Evolutionary conservation across 1,140 invertebrate genomes (phyloP).

Genomic region (Sitobion miscanthi): DNA sequence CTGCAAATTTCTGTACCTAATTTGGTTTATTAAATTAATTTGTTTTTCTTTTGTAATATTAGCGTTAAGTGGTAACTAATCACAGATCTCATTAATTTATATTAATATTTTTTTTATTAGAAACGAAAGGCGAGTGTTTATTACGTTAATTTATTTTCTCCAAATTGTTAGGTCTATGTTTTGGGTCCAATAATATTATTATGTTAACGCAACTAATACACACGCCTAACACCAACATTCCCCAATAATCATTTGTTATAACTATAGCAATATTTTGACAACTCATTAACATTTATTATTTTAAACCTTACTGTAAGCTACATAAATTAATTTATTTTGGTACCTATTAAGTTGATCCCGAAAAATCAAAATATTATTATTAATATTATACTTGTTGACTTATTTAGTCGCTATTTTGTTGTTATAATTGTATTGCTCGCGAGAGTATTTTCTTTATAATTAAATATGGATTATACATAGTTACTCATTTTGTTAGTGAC

Average conservation of each 20-base stretch:
- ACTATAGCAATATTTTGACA: conserved; percentile 38
- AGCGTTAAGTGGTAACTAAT: conserved; percentile 53
- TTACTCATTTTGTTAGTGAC: conserved; percentile 56
- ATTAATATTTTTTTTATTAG: conserved; percentile 40
- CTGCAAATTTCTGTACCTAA: conserved; percentile 49
- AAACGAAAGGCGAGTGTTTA: conserved; percentile 35
- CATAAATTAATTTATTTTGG: conserved; percentile 53
- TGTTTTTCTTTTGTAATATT: conserved; percentile 51
- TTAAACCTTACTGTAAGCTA: conserved; percentile 35
- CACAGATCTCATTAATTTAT: conserved; percentile 55
- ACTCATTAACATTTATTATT: conserved; percentile 26
- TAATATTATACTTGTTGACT: conserved; percentile 55
- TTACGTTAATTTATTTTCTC: conserved; percentile 43
- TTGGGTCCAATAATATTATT: conserved; percentile 54
- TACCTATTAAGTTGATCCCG: conserved; percentile 43
- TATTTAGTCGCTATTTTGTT: conserved; percentile 55
- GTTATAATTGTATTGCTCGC: conserved; percentile 50
- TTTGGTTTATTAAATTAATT: conserved; percentile 36
- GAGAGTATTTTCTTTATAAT: conserved; percentile 46
- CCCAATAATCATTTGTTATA: conserved; percentile 31
- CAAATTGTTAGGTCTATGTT: conserved; percentile 56
- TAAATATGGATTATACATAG: conserved; percentile 53
- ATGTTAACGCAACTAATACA: conserved; percentile 43
- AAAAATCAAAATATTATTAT: conserved; percentile 50
- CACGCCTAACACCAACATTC: conserved; percentile 54